A percentile compares a stretch with the other conserved stretches of the same genome.
Evolutionary conservation across 1,140 invertebrate genomes (phyloP).

Genomic region (Brachionus rubens): DNA sequence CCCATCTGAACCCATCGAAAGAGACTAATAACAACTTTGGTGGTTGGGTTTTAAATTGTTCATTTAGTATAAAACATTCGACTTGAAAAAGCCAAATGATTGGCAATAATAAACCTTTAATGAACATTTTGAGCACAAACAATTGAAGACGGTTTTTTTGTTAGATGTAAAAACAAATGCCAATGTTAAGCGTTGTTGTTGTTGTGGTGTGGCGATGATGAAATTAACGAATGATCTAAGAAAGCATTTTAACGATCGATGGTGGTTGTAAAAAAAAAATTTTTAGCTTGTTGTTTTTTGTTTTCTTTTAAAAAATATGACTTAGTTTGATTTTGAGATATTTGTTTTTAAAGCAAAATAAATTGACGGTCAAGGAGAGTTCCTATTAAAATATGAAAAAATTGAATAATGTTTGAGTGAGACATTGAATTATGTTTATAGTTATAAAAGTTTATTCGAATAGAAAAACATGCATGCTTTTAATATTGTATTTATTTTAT

Average conservation of each 20-base stretch:
- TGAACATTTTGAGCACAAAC: not conserved
- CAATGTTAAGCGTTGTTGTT: not conserved
- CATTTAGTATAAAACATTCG: not conserved
- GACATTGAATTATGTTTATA: no score
- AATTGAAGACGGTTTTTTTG: not conserved
- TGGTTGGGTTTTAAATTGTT: not conserved
- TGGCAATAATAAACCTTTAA: not conserved
- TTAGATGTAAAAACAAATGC: not conserved
- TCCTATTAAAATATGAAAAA: no score
- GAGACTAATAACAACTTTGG: constrained; percentile 55
- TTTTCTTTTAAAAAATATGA: not conserved
- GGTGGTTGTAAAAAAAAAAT: not conserved
- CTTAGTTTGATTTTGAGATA: not conserved
- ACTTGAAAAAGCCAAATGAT: not conserved
- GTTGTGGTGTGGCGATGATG: no score
- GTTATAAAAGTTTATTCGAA: no score
- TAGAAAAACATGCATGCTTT: no score
- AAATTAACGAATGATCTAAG: not conserved
- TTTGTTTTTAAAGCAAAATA: no score
- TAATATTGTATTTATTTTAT: no score
- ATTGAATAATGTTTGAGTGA: no score
- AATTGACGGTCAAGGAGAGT: no score
- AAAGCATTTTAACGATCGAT: not conserved
- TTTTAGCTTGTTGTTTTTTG: not conserved
- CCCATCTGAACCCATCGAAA: constrained; percentile 61